Base-by-base conservation (phyloP, 1,140 invertebrate genomes). In the Brachionus sp. region DNA sequence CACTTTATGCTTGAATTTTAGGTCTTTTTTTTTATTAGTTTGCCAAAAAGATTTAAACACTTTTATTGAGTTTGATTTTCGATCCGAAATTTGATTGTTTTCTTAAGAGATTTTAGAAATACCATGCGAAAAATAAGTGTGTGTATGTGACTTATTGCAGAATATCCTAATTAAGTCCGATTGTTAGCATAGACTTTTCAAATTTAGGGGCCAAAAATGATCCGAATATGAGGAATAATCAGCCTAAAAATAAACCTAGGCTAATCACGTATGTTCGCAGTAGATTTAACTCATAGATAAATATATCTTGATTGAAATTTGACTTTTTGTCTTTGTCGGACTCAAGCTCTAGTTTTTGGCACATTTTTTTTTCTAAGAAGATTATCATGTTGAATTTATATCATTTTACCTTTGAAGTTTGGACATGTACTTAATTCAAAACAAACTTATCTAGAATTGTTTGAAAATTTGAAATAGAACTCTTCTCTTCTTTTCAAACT, bases 81-180 rank as follows among this genome's bases (percentile, higher is more conserved):
- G 66, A 70, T 70, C 66, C 29, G 64, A 66, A 66, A 13, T 33
- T 66, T 33, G 25, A 66, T 70, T 70, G 66, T 70, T 70, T 70
- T 70, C 37, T 39, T 39, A 42, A 70, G n/a, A 16, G 66, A 70
- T 70, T 70, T 70, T 70, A 37, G 33, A 37, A 37, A 5, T 70
- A 70, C 33, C 37, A 70, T 39, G 66, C 66, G 66, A 75, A 75
- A 19, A 46, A 46, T 75, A 75, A 80, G 77, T 44, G 77, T 62
- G 77, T 62, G 73, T 46, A 33, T 77, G 75, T 80, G 77, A 80
- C 77, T 80, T 80, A 80, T 62, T 80, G 77, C 77, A 80, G 77
- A 62, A 80, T 62, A 80, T 7, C 50, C 25, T 39, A 80, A 80
- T 80, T 80, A 33, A 66, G 39, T 53, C n/a, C 10, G 6, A 64